These are phyloP conservation scores for Strigamia crassipes DNA, from an alignment of 2,888 invertebrate genomes.

Conservation along the genomic window DNA sequence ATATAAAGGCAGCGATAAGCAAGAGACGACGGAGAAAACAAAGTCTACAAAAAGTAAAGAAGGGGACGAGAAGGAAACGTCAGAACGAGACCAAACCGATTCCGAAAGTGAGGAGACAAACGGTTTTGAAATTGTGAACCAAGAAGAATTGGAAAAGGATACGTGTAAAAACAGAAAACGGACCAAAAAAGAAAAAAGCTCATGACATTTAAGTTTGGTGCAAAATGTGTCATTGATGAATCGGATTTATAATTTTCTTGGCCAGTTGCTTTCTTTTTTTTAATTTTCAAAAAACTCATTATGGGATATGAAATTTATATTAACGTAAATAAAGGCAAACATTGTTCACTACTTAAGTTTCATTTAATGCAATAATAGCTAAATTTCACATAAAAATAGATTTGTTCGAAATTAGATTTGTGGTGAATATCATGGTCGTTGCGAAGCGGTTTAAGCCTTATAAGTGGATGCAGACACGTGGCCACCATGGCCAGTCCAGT, in stretches of 20 bases:
- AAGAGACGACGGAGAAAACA: slow-evolving; percentile 5
- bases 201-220: background rate
- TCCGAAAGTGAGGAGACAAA: slow-evolving; percentile 43
- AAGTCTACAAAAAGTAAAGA: background rate
- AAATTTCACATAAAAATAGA: background rate
- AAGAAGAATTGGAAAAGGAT: slow-evolving; percentile 41
- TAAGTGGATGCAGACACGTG: slow-evolving; percentile 94
- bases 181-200: slow-evolving; percentile 13
- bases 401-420: background rate
- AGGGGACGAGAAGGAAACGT: background rate
- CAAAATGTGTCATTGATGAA: background rate
- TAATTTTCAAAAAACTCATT: background rate
- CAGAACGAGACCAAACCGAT: slow-evolving; percentile 45
- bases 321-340: background rate
- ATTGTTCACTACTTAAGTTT: background rate
- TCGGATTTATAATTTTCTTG: background rate
- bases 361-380: background rate
- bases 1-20: slow-evolving; percentile 43
- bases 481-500: slow-evolving; percentile 99
- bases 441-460: slow-evolving; percentile 65
- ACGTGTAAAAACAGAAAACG: background rate
- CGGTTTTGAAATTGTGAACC: slow-evolving; percentile 46
- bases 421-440: background rate
- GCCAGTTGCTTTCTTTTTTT: background rate
- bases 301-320: background rate